phyloP scores from a whole-genome alignment of 2,888 invertebrate species.

The Acrobasis repandana region DNA sequence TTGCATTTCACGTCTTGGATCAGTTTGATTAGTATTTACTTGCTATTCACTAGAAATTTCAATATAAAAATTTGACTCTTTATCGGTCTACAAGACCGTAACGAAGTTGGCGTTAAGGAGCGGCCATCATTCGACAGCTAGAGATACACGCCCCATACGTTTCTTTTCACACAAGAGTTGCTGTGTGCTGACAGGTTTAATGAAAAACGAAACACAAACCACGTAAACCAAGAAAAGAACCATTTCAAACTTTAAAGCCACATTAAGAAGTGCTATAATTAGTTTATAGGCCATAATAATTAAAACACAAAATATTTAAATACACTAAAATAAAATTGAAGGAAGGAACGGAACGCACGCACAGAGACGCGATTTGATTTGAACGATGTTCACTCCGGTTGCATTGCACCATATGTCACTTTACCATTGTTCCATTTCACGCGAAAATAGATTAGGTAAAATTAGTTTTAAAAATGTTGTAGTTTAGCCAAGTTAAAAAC shows the following conservation, averaged over 20 bases:
- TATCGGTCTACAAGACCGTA: conserved; percentile 61
- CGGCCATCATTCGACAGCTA: conserved; percentile 62
- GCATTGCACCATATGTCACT: background rate
- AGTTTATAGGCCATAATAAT: background rate
- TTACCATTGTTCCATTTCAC: background rate
- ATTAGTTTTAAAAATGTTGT: too few species aligned
- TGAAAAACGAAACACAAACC: too few species aligned
- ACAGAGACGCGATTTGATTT: background rate
- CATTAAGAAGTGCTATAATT: too few species aligned
- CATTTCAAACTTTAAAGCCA: too few species aligned
- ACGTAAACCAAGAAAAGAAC: too few species aligned
- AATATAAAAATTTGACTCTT: conserved; percentile 53
- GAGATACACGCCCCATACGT: conserved; percentile 59
- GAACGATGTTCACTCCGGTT: background rate
- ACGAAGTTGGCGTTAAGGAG: conserved; percentile 66
- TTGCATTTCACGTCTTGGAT: conserved; percentile 76
- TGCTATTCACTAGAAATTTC: conserved; percentile 51
- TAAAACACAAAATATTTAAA: background rate
- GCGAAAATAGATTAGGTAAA: background rate
- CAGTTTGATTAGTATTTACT: conserved; percentile 57
- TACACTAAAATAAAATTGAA: background rate
- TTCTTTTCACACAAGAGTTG: conserved; percentile 28
- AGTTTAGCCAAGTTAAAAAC: too few species aligned
- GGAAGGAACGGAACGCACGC: background rate
- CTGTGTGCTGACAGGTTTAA: background rate